These are phyloP conservation scores for Drosophila virilis DNA, from an alignment of 1,140 invertebrate genomes.

Conservation along the genomic window DNA sequence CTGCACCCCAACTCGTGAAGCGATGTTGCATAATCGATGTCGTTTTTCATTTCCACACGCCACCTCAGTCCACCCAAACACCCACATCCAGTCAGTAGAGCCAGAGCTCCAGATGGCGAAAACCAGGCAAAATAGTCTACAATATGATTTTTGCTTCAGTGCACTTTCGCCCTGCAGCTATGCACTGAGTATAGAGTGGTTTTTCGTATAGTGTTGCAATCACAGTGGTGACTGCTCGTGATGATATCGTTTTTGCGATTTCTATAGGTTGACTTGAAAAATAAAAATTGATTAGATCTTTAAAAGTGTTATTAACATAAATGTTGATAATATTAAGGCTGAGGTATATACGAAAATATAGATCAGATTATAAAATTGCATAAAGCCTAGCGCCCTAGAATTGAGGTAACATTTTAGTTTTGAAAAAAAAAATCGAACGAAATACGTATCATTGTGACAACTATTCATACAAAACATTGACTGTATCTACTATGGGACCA, in stretches of 20 bases:
- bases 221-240: constrained; percentile 2
- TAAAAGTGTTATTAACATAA: too few species aligned
- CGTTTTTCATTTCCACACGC: constrained; percentile 69
- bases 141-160: constrained; percentile 50
- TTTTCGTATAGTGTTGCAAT: constrained; percentile 7
- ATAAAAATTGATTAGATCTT: too few species aligned
- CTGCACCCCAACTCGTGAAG: constrained; percentile 21
- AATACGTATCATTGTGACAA: too few species aligned
- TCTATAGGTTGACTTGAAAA: not conserved
- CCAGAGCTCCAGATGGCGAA: constrained; percentile 8
- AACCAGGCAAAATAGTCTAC: constrained; percentile 47
- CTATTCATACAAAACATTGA: too few species aligned
- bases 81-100: constrained; percentile 11
- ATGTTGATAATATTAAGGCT: too few species aligned
- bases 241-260: constrained; percentile 1
- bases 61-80: not conserved
- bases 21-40: constrained; percentile 69
- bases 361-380: too few species aligned
- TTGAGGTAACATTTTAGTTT: too few species aligned
- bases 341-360: too few species aligned
- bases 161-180: constrained; percentile 26
- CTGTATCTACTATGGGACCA: too few species aligned
- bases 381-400: too few species aligned
- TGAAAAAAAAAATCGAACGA: too few species aligned
- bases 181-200: constrained; percentile 8